Evolutionary conservation across 92 coral and sea anemone species (phyloP).

Genomic region (Phenganax stokvisi): DNA sequence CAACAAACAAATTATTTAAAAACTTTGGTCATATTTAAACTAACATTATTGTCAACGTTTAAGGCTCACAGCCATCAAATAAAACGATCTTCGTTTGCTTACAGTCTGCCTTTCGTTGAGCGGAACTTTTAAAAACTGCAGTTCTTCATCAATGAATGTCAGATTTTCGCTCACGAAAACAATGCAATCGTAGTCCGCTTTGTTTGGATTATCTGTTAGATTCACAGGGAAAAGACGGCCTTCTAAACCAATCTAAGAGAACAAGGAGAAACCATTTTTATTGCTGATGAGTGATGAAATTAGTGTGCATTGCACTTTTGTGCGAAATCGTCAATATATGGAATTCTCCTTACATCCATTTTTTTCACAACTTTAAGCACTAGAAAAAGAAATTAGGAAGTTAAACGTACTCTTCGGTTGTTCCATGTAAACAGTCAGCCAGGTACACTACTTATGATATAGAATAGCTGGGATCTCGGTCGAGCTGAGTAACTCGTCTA

Average conservation of each 20-base stretch:
- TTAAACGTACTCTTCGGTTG: too few species aligned
- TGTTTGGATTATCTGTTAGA: constrained; percentile 43
- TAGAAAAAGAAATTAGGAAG: too few species aligned
- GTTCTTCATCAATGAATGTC: constrained; percentile 53
- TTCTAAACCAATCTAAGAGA: constrained; percentile 24
- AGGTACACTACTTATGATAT: too few species aligned
- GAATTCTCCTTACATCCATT: too few species aligned
- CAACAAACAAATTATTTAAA: not conserved
- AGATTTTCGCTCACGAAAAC: constrained; percentile 83
- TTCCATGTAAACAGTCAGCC: too few species aligned
- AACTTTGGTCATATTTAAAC: not conserved
- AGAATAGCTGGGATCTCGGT: too few species aligned
- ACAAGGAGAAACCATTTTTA: too few species aligned
- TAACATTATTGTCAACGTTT: not conserved
- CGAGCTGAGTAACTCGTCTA: too few species aligned
- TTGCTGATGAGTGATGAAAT: too few species aligned
- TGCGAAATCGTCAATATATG: too few species aligned
- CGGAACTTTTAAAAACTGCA: constrained; percentile 73
- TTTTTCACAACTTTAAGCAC: too few species aligned
- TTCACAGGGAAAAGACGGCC: constrained; percentile 29
- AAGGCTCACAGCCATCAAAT: not conserved
- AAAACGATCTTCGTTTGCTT: not conserved
- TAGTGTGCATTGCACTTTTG: too few species aligned
- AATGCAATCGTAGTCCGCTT: constrained; percentile 58
- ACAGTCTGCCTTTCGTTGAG: constrained; percentile 62